A percentile compares a stretch with the other conserved stretches of the same genome.
Evolutionary conservation across 64 coral and sea anemone species (phyloP).

Genomic region (Stichodactyla mertensii): DNA sequence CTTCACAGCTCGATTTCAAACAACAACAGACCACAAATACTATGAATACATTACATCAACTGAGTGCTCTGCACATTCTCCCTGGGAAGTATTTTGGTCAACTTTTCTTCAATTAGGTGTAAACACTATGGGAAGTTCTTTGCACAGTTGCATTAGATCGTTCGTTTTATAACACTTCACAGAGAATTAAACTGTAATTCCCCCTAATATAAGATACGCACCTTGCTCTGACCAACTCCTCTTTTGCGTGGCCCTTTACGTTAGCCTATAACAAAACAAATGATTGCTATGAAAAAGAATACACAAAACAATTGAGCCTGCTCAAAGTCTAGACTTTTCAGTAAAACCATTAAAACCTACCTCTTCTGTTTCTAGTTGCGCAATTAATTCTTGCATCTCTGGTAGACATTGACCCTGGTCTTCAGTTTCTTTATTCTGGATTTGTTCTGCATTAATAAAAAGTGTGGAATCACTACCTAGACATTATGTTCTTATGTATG

Average conservation of each 20-base stretch:
- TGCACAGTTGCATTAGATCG: too few relatives aligned
- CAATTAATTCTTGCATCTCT: conserved; percentile 66
- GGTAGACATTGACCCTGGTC: conserved; percentile 41
- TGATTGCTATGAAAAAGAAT: too few relatives aligned
- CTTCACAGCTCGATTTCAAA: too few relatives aligned
- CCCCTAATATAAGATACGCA: background rate
- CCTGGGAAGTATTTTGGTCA: too few relatives aligned
- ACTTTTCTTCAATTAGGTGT: too few relatives aligned
- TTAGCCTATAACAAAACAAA: conserved; percentile 37
- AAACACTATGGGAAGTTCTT: too few relatives aligned
- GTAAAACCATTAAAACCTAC: background rate
- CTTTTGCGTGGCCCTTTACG: conserved; percentile 45
- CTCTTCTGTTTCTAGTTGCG: conserved; percentile 1
- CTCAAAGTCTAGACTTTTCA: background rate
- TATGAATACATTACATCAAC: too few relatives aligned
- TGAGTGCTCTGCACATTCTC: too few relatives aligned
- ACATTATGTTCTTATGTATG: background rate
- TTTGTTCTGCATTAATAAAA: conserved; percentile 42
- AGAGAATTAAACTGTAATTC: too few relatives aligned
- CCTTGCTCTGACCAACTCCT: conserved; percentile 51
- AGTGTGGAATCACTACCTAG: background rate
- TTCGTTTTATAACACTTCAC: too few relatives aligned
- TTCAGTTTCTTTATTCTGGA: conserved; percentile 60
- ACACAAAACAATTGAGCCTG: background rate
- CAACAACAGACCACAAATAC: too few relatives aligned